Percentiles rank a stretch among this genome's conserved stretches.
These are phyloP conservation scores for Hydrolagus colliei DNA, from an alignment of 2,797 vertebrate species.

Conservation along the genomic window DNA sequence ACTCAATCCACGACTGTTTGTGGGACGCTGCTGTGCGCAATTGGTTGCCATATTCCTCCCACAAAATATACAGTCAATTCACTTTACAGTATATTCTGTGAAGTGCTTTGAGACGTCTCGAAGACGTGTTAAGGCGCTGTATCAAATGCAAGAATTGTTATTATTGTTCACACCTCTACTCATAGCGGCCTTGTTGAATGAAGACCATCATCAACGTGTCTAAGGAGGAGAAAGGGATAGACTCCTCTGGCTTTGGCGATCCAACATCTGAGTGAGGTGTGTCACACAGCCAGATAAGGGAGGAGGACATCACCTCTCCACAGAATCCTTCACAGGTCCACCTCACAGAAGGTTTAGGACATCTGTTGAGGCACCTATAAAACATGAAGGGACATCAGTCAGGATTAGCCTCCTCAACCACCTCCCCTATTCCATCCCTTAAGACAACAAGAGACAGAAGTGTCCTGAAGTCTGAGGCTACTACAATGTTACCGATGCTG, in stretches of 20 bases:
- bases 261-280: neutral
- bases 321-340: constrained; percentile 3
- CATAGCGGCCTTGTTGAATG: neutral
- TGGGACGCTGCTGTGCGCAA: too few species aligned
- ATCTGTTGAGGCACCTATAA: constrained; percentile 28
- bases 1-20: too few species aligned
- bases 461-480: neutral
- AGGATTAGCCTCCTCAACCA: constrained; percentile 6
- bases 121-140: too few species aligned
- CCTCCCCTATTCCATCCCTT: too few species aligned
- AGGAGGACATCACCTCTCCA: neutral
- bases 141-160: too few species aligned
- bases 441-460: neutral
- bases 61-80: too few species aligned
- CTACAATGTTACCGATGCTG: neutral
- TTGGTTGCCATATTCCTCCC: too few species aligned
- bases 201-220: neutral
- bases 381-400: neutral
- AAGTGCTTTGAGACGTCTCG: too few species aligned
- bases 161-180: neutral
- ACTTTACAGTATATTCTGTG: too few species aligned
- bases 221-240: constrained; percentile 3
- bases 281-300: neutral
- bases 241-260: neutral
- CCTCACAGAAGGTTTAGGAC: constrained; percentile 24